Conservation (phyloP, 2,888 invertebrate genomes). For the Agrotis ipsilon region DNA sequence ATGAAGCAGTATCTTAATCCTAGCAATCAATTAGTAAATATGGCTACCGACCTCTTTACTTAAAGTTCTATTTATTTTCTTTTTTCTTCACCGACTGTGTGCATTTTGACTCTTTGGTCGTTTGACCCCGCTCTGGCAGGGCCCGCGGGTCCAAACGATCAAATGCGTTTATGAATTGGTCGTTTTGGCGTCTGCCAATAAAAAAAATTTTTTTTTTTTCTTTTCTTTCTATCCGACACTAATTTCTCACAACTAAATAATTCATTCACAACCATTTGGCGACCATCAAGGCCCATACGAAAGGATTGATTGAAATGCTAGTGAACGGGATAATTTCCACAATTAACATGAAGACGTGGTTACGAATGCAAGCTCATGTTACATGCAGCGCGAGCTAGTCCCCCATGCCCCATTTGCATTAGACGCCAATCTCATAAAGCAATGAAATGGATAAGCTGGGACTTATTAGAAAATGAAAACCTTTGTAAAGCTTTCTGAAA, state of each 20-base stretch:
- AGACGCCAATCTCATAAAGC: constrained; percentile 54
- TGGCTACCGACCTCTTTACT: too few relatives aligned
- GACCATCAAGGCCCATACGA: constrained; percentile 11
- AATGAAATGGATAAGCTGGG: constrained; percentile 44
- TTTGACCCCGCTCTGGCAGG: too few relatives aligned
- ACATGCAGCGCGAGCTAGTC: constrained; percentile 75
- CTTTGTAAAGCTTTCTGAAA: not conserved
- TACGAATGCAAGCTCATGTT: constrained; percentile 81
- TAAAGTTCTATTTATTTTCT: too few relatives aligned
- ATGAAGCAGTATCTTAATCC: too few relatives aligned
- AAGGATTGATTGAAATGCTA: constrained; percentile 76
- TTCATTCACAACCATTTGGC: constrained; percentile 13
- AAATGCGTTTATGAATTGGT: too few relatives aligned
- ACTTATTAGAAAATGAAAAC: not conserved
- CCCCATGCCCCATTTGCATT: constrained; percentile 73
- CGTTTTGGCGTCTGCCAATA: too few relatives aligned
- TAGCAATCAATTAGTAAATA: too few relatives aligned
- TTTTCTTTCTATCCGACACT: not conserved
- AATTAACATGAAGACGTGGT: constrained; percentile 81
- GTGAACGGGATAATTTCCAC: constrained; percentile 78
- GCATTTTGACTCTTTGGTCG: too few relatives aligned
- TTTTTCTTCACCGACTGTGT: too few relatives aligned
- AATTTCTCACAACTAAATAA: constrained; percentile 10
- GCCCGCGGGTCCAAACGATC: too few relatives aligned
- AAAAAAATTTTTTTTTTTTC: too few relatives aligned